Evolutionary conservation across 2,113 vertebrate genomes (phyloP).

Genomic region (Psittacula cyanocephala): DNA sequence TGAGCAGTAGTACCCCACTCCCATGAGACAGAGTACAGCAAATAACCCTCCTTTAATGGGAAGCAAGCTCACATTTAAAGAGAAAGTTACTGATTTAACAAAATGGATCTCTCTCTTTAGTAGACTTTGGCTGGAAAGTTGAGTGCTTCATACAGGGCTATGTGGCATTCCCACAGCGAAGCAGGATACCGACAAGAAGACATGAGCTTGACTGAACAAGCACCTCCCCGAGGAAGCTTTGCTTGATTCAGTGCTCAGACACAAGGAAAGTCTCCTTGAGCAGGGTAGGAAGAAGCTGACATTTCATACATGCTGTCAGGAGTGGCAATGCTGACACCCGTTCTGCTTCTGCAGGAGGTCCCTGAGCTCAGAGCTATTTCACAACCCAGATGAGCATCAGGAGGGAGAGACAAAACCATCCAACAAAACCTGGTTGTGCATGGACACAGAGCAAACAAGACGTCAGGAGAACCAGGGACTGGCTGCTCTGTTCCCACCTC

Average conservation of each 20-base stretch:
- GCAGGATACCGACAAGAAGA: background rate
- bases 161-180: background rate
- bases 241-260: background rate
- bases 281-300: background rate
- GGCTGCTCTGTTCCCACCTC: background rate
- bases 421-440: background rate
- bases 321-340: background rate
- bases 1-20: background rate
- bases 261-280: background rate
- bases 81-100: background rate
- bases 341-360: background rate
- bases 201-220: rapidly evolving
- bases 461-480: background rate
- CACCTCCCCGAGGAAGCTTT: background rate
- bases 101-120: background rate
- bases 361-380: background rate
- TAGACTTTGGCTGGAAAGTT: background rate
- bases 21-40: background rate
- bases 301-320: background rate
- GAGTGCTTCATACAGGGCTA: background rate
- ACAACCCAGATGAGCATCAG: background rate
- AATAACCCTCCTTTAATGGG: background rate
- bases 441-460: background rate
- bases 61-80: background rate
- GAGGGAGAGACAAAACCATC: background rate